phyloP scores from a whole-genome alignment of 2,113 vertebrate genomes.

The Equus quagga region DNA sequence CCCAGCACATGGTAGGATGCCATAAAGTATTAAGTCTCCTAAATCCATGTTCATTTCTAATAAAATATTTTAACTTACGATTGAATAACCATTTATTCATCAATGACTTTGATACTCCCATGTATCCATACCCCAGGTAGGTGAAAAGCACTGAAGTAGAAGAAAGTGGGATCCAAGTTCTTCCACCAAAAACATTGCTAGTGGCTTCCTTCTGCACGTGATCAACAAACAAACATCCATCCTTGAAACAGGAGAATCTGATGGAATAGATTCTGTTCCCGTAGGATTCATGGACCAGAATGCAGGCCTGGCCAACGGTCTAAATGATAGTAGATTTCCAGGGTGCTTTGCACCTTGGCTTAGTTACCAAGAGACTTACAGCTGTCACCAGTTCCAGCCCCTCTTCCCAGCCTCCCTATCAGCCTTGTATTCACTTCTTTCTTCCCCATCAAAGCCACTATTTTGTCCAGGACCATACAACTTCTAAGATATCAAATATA shows the following conservation, averaged over 20 bases:
- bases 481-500: constrained; percentile 17
- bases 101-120: neutral
- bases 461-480: neutral
- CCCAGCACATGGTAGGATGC: neutral
- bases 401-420: neutral
- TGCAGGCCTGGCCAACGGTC: neutral
- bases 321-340: neutral
- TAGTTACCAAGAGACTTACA: neutral
- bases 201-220: neutral
- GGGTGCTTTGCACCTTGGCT: neutral
- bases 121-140: neutral
- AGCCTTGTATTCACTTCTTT: neutral
- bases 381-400: neutral
- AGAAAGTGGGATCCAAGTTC: neutral
- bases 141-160: neutral
- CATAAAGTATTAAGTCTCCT: constrained; percentile 42
- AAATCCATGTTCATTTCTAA: constrained; percentile 38
- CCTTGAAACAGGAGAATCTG: neutral
- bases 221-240: neutral
- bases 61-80: constrained; percentile 20
- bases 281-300: neutral
- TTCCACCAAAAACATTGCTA: neutral
- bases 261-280: neutral
- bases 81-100: neutral
- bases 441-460: constrained; percentile 23